A percentile compares a stretch with the other conserved stretches of the same genome.
Conservation (phyloP, 2,797 vertebrate species). For the Lophotriccus pileatus region DNA sequence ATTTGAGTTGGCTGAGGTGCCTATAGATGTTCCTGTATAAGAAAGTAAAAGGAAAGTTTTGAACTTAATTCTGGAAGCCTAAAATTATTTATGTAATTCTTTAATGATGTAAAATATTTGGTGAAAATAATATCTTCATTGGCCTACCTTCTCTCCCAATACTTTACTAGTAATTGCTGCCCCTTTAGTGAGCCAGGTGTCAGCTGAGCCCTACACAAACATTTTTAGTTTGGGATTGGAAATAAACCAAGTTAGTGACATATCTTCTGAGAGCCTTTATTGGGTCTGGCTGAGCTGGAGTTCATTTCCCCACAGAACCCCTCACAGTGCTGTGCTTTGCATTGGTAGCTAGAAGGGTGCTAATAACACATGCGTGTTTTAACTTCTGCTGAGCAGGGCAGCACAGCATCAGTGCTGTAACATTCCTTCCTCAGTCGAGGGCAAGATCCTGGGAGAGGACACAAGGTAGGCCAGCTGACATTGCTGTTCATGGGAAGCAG, state of each 20-base stretch:
- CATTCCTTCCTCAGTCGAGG: neutral
- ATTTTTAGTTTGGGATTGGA: neutral
- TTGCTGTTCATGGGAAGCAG: neutral
- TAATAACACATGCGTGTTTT: neutral
- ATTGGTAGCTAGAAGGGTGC: neutral
- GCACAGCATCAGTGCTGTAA: neutral
- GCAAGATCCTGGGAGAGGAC: neutral
- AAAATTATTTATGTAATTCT: neutral
- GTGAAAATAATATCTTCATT: neutral
- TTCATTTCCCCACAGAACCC: neutral
- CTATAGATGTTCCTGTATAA: neutral
- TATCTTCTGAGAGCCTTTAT: neutral
- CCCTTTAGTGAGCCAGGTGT: neutral
- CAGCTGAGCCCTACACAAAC: neutral
- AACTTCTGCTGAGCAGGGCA: neutral
- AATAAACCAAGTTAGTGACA: neutral
- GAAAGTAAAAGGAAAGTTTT: neutral
- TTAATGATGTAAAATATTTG: neutral
- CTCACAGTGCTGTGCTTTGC: neutral
- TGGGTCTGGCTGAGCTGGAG: neutral
- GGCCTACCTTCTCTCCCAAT: neutral
- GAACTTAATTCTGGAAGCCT: neutral
- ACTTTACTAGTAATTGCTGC: neutral
- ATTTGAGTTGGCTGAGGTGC: neutral
- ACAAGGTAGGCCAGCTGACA: too few species aligned